Percentiles rank a stretch among this genome's conserved stretches.
Evolutionary conservation across 1,140 invertebrate species (phyloP).

Genomic region (Pseudomyrmex concolor): DNA sequence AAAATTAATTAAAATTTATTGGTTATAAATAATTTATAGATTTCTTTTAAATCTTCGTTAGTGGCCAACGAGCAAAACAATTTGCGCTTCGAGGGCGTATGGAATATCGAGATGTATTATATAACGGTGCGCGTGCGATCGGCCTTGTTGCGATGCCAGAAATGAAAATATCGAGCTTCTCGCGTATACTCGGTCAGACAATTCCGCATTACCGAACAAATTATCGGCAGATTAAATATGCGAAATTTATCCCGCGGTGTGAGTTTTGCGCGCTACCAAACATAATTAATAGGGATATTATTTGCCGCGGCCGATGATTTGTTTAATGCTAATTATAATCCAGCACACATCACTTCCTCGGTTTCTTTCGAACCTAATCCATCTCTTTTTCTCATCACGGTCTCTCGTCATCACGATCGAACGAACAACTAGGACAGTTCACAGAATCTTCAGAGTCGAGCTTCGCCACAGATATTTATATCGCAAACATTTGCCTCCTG

Average conservation of each 20-base stretch:
- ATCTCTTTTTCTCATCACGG: not conserved
- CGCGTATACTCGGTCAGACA: not conserved
- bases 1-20: not conserved
- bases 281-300: constrained; percentile 73
- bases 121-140: not conserved
- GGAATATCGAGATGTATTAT: constrained; percentile 9
- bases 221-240: constrained; percentile 67
- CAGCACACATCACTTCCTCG: constrained; percentile 12
- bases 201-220: constrained; percentile 59
- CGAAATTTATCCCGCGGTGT: constrained; percentile 49
- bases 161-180: not conserved
- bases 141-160: not conserved
- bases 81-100: not conserved
- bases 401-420: constrained; percentile 21
- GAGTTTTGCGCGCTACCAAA: not conserved
- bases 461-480: constrained; percentile 49
- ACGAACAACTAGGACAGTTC: constrained; percentile 28
- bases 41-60: constrained; percentile 11
- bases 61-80: not conserved
- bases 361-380: not conserved
- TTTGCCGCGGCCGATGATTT: constrained; percentile 62
- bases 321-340: constrained; percentile 70
- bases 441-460: constrained; percentile 19
- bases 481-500: constrained; percentile 60
- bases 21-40: not conserved